Evolutionary conservation across 2,113 vertebrate species (phyloP), one percentile per base, ranked within the genome.

Genomic region (Aphelocoma coerulescens): DNA sequence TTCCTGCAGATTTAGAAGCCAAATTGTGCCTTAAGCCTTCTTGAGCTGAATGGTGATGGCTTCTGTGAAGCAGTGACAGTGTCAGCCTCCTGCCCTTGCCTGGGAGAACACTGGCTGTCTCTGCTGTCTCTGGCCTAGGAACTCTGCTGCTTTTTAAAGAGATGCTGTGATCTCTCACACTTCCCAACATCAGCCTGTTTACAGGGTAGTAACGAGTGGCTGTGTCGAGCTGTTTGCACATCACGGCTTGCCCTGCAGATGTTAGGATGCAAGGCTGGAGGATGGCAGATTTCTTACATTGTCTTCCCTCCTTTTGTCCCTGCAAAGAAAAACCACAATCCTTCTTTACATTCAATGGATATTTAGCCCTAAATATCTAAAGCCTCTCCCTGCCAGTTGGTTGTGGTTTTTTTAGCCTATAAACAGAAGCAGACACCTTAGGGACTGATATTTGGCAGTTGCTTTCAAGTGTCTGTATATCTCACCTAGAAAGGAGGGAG

Each of bases 401-500:
- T 48, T 18, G 43, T n/a, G 43, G 8, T 24, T 5, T 55, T 75
- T 76, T 85, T 23, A 73, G 32, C n/a, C 57, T 75, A 24, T 89
- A 87, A 82, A 85, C 86, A 88, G 73, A 78, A 90, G 76, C 73
- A 94, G 93, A 75, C 69, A 86, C 91, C 86, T 90, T 67, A 57
- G 93, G 87, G 93, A 94, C 72, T 87, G 83, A n/a, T 89, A 72
- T 23, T 92, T 96, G 89, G 85, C 94, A 96, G 79, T 79, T 65
- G 73, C 85, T 95, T 94, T 91, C 88, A 94, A 88, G 90, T 84
- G 71, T 94, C 81, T 95, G 35, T 75, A 9, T 46, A 18, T 86
- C 28, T 96, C 95, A 96, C 93, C 96, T 94, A 96, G 90, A 97
- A 97, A 97, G 81, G 5, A 67, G 41, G 27, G 71, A 92, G 67